A percentile compares a stretch with the other conserved stretches of the same genome.
These are phyloP conservation scores for Molanna angustata DNA, from an alignment of 2,888 invertebrate genomes.

Conservation along the genomic window DNA sequence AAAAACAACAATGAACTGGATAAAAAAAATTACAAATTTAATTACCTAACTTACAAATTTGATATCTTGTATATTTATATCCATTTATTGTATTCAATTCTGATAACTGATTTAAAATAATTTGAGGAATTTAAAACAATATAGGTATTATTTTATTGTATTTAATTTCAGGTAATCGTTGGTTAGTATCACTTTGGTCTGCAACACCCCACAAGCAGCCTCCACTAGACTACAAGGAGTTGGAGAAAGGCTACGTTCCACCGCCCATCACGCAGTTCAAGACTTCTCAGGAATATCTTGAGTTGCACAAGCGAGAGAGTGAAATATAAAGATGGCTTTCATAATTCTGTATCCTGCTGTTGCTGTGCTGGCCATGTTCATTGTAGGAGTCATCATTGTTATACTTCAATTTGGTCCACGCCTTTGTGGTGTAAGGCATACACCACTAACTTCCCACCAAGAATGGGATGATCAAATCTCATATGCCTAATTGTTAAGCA, in stretches of 20 bases:
- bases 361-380: slow-evolving; percentile 68
- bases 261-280: slow-evolving; percentile 42
- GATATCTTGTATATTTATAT: too few species aligned
- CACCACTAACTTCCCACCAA: slow-evolving; percentile 60
- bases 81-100: too few species aligned
- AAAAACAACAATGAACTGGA: too few species aligned
- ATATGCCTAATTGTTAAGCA: slow-evolving; percentile 20
- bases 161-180: slow-evolving; percentile 67
- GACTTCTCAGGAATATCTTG: slow-evolving; percentile 56
- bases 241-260: slow-evolving; percentile 53
- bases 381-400: slow-evolving; percentile 71
- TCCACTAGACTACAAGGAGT: slow-evolving; percentile 74
- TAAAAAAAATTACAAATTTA: too few species aligned
- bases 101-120: too few species aligned
- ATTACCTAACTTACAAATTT: too few species aligned
- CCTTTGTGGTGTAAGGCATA: slow-evolving; percentile 69
- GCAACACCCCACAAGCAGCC: slow-evolving; percentile 80
- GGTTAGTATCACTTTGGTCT: slow-evolving; percentile 82
- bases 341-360: slow-evolving; percentile 77
- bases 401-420: slow-evolving; percentile 72
- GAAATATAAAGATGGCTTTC: slow-evolving; percentile 74
- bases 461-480: slow-evolving; percentile 61
- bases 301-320: slow-evolving; percentile 75
- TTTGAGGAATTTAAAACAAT: too few species aligned
- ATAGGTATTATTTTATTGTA: too few species aligned